Base-by-base conservation (phyloP, 2,113 vertebrate genomes). In the Xenopus borealis region DNA sequence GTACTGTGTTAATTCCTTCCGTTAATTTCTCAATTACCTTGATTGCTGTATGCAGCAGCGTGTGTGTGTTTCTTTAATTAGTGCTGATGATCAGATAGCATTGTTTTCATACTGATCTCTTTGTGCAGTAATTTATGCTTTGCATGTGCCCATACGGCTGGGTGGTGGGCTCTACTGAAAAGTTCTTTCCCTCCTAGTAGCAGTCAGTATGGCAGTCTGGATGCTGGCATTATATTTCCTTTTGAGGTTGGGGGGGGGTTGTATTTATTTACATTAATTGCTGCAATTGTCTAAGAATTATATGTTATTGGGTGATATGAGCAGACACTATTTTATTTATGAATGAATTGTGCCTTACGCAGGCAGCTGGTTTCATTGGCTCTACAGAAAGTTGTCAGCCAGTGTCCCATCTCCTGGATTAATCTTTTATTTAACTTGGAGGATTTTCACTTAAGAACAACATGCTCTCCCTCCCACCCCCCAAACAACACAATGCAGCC, bases 401-500 rank as follows among this genome's bases (percentile, higher is more conserved):
- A 58, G 55, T 9, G 55, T 53, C 50, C 55, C 55, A 17, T 50
- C 47, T 50, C 47, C 47, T 50, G 47, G 47, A 50, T 50, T 50
- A 50, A 50, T 27, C 9, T 33, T 46, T 33, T 73, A 16, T 68
- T 47, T 19, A 68, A 68, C 16, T 68, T 69, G 55, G 5, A 52
- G 57, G 20, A 59, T 69, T 63, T 67, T 55, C 46, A 40, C 72
- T 61, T 50, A 68, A 3, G 52, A 69, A 52, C 55, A 70, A 55
- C 46, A 8, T n/a, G 13, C 27, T n/a, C 12, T 33, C 17, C 44
- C 27, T 33, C 55, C 27, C 27, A 20, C 57, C 45, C 45, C 55
- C 66, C 27, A 63, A 53, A 76, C 30, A 55, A 30, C 65, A 74
- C 64, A 62, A 33, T 50, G 20, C 33, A 67, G 19, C 10, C 9